Base-by-base conservation (phyloP, 2,888 invertebrate genomes). In the Andricus quercusramuli region DNA sequence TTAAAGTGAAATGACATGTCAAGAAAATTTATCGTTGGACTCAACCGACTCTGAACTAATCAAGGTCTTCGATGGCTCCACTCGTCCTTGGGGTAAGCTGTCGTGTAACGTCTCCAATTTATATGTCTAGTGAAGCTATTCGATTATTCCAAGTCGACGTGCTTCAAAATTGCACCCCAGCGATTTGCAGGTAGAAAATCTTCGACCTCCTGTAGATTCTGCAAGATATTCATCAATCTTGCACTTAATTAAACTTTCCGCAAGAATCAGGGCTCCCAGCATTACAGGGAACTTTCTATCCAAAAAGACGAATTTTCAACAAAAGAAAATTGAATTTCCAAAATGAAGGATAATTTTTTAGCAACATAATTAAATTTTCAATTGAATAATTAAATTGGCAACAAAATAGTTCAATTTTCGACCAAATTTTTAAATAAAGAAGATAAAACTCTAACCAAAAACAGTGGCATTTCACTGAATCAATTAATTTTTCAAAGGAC, bases 201-300 rank as follows among this genome's bases (percentile, higher is more conserved):
- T 51, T 56, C 74, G 74, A 74, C 32, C 74, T 59, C 13, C 32
- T 20, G 29, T 25, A 56, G 74, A 13, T 74, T 37, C 29, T 32
- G 56, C 22, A n/a, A 51, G 56, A 74, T 32, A 51, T 74, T 74
- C 74, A 74, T 74, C 56, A 74, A 56, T 56, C 32, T 74, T 74
- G 74, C 32, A 74, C 74, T 74, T 74, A 74, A 74, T 74, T 74
- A 56, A 74, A 74, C 74, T 74, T 59, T 59, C 74, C 37, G n/a
- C 56, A 59, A 74, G 74, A n/a, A 74, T 15, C 56, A 59, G 17
- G 59, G 22, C 20, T 77, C 8, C 44, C 62, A 68, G 37, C 56
- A 4, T 29, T 22, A 29, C 17, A 29, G 1, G 37, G 8, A 37
- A 37, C 1, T 37, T 37, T 37, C 8, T 8, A 37, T 8, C 37